phyloP scores from a whole-genome alignment of 2,797 vertebrate species.

The Rhinella marina region DNA sequence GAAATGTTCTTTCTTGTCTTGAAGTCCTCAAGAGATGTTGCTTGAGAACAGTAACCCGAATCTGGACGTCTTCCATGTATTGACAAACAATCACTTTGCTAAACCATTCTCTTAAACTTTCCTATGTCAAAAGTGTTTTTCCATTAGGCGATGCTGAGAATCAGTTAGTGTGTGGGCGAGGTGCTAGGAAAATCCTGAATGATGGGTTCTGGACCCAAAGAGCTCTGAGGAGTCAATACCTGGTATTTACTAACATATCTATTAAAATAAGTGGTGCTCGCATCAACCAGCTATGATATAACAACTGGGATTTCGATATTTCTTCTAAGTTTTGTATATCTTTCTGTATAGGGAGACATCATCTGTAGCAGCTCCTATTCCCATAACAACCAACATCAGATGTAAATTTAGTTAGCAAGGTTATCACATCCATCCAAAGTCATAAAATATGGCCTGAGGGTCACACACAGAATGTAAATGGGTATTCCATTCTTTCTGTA shows the following conservation, averaged over 20 bases:
- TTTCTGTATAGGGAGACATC: too few species aligned
- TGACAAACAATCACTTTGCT: conserved; percentile 27
- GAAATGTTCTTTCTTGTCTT: not conserved
- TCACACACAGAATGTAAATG: too few species aligned
- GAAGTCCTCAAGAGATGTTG: not conserved
- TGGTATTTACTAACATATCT: not conserved
- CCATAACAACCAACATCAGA: too few species aligned
- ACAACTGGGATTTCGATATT: not conserved
- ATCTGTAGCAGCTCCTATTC: too few species aligned
- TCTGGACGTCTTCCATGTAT: conserved; percentile 26
- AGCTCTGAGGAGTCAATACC: not conserved
- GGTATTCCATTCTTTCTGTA: too few species aligned
- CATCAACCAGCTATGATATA: not conserved
- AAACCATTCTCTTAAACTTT: not conserved
- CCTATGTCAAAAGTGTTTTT: conserved; percentile 14
- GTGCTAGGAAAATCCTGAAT: not conserved
- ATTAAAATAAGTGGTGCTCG: not conserved
- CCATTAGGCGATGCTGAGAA: conserved; percentile 27
- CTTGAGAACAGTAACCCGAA: not conserved
- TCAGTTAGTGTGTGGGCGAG: not conserved
- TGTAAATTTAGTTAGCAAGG: too few species aligned
- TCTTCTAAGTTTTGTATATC: too few species aligned
- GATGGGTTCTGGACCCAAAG: not conserved
- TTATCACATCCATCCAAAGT: too few species aligned
- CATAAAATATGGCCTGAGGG: too few species aligned